A percentile compares a stretch with the other conserved stretches of the same genome.
Conservation (phyloP, 2,113 vertebrate species). For the Sapayoa aenigma region DNA sequence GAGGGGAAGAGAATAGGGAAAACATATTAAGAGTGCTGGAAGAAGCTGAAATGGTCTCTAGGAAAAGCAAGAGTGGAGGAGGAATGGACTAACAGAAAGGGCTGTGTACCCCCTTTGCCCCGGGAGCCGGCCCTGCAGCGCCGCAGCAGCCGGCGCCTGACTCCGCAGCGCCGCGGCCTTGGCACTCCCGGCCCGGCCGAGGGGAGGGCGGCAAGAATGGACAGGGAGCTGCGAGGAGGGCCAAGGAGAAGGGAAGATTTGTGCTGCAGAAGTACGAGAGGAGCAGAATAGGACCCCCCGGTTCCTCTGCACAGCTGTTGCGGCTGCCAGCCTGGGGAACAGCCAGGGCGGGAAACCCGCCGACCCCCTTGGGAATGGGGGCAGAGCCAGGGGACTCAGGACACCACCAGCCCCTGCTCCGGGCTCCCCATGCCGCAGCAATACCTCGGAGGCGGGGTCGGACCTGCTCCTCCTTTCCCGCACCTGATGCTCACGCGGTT, state of each 20-base stretch:
- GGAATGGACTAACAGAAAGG: not conserved
- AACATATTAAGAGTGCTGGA: not conserved
- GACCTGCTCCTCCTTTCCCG: not conserved
- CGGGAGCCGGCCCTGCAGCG: not conserved
- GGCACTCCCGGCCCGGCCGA: no score
- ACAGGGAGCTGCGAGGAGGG: no score
- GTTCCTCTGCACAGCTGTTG: not conserved
- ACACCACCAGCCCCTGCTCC: not conserved
- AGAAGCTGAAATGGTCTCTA: not conserved
- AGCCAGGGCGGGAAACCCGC: fast-evolving
- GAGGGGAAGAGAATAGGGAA: not conserved
- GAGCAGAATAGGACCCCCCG: not conserved
- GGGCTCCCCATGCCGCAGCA: not conserved
- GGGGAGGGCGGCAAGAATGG: no score
- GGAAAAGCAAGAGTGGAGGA: not conserved
- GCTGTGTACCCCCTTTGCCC: not conserved
- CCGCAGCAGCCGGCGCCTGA: not conserved
- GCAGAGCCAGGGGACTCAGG: not conserved
- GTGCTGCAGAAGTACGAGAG: not conserved
- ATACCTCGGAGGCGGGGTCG: not conserved
- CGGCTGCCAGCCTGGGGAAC: not conserved
- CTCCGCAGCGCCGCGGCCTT: not conserved
- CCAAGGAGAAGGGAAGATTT: not conserved
- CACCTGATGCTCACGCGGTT: not conserved
- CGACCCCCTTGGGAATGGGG: not conserved